Evolutionary conservation across 2,113 vertebrate genomes (phyloP).

Genomic region (Hiodon tergisus): DNA sequence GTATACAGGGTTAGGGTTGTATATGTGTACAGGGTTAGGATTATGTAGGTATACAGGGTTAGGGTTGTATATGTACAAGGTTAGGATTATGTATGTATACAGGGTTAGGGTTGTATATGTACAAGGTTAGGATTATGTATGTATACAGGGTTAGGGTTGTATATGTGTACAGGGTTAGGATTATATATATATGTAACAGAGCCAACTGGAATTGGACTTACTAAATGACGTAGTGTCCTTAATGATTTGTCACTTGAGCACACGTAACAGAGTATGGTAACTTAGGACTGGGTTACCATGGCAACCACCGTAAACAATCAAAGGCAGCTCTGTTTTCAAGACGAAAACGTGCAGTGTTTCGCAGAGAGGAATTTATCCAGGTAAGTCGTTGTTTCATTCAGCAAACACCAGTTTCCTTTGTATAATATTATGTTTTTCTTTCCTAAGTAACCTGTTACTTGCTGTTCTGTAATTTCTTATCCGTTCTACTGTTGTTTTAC

Average conservation of each 20-base stretch:
- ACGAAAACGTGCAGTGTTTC: no score
- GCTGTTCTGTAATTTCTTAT: not conserved
- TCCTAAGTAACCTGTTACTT: not conserved
- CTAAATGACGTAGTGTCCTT: not conserved
- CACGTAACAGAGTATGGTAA: not conserved
- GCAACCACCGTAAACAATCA: conserved; percentile 45
- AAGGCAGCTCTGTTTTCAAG: conserved; percentile 25
- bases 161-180: no score
- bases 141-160: no score
- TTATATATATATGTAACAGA: no score
- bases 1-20: not conserved
- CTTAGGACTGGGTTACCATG: conserved; percentile 26
- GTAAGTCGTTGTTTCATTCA: not conserved
- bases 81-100: no score
- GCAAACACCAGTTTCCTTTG: no score
- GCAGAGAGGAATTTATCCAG: conserved; percentile 7
- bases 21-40: not conserved
- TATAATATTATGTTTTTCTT: not conserved
- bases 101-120: no score
- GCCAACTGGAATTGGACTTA: no score
- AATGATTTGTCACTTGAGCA: not conserved
- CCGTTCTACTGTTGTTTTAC: not conserved
- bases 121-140: no score
- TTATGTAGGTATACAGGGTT: no score
- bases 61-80: no score